Conservation (phyloP, 2,113 vertebrate genomes). For the Macquaria ambigua region DNA sequence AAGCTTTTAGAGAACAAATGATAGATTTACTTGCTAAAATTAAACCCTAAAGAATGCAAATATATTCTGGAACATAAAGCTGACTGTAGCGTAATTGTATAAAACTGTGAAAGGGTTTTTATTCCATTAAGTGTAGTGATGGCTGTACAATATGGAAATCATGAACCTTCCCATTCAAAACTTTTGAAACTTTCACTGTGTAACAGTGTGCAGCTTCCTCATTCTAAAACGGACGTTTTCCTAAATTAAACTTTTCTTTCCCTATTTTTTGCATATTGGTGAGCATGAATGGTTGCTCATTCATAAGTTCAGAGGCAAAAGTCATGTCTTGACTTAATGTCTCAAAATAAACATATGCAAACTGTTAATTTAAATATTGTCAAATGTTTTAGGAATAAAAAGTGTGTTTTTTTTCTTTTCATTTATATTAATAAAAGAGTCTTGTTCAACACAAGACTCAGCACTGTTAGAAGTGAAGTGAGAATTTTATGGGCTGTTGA, state of each 20-base stretch:
- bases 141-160: background rate
- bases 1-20: slow-evolving; percentile 14
- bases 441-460: background rate
- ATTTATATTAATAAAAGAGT: background rate
- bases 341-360: background rate
- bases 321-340: background rate
- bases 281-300: background rate
- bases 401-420: background rate
- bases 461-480: background rate
- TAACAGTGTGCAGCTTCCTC: background rate
- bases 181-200: slow-evolving; percentile 26
- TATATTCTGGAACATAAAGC: slow-evolving; percentile 7
- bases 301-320: background rate
- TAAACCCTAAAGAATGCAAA: slow-evolving; percentile 12
- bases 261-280: background rate
- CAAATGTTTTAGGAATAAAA: slow-evolving; percentile 4
- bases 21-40: slow-evolving; percentile 27
- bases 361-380: background rate
- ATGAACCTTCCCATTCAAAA: slow-evolving; percentile 22
- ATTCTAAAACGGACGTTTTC: background rate
- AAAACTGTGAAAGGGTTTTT: slow-evolving; percentile 15
- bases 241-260: background rate
- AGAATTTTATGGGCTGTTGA: slow-evolving; percentile 5
- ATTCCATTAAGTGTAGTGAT: background rate
- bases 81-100: background rate